Evolutionary conservation across 2,113 vertebrate species (phyloP), one percentile per base, ranked within the genome.

Genomic region (Caranx ignobilis): DNA sequence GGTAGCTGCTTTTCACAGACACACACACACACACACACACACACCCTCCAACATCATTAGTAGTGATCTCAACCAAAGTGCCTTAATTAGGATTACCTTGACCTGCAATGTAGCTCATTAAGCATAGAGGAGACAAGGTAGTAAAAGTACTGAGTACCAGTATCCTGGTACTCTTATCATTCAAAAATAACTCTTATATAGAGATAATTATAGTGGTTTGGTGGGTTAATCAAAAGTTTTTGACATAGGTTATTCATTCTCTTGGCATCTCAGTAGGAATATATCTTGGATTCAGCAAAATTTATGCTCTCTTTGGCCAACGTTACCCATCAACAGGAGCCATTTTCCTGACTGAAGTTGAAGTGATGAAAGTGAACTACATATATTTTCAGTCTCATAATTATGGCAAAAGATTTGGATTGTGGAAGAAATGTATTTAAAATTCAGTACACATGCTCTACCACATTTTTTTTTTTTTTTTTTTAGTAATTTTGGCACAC

Each of bases 11-110:
- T 84, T 87, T 84, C 77, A 86, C 71, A 84, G 45, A 26, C 56
- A 21, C 59, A 80, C 76, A 68, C 71, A 65, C 63, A 41, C 60
- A 59, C 67, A 37, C 47, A 39, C 64, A 41, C 72, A 41, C 83
- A 13, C 78, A 59, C 43, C 18, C 57, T 56, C 35, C 52, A 16
- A 85, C 81, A 87, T 89, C 83, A 91, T 91, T 89, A 89, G 72
- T 59, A 41, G 60, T 78, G 69, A 70, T 73, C 85, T 93, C 81
- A 82, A 82, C 81, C 84, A 86, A 83, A 84, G 75, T 89, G 79
- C 64, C 67, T 87, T 81, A 87, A 89, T 91, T 87, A 87, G 83
- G 68, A 87, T 88, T 89, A 90, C 84, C 86, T 90, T 91, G 85
- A 93, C 88, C 87, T 88, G 71, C 52, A 75, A 63, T 89, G 87